These are phyloP conservation scores for Peromyscus melanophrys DNA, from an alignment of 2,797 vertebrate species.

Conservation along the genomic window DNA sequence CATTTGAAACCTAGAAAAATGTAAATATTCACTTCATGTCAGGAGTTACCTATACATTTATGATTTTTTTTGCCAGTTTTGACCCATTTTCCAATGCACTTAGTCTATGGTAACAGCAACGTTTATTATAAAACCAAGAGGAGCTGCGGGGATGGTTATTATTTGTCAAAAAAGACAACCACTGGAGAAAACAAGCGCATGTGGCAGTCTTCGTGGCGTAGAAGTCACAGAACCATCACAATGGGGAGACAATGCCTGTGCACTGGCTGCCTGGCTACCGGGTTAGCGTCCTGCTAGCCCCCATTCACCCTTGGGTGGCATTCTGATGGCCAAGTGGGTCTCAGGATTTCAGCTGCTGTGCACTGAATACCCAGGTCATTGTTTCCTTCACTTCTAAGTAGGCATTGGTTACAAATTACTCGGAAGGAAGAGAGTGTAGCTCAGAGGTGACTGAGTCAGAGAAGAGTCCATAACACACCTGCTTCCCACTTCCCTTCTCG, in stretches of 20 bases:
- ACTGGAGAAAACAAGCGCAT: neutral
- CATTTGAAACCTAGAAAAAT: neutral
- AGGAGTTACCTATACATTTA: neutral
- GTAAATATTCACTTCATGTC: neutral
- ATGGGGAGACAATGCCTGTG: neutral
- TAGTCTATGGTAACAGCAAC: neutral
- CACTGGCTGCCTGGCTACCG: neutral
- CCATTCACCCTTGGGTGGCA: neutral
- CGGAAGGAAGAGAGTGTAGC: neutral
- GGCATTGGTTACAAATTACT: conserved; percentile 11
- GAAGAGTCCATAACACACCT: neutral
- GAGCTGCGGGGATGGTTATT: neutral
- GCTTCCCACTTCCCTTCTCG: neutral
- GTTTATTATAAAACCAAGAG: neutral
- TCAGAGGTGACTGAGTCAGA: conserved; percentile 25
- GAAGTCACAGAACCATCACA: neutral
- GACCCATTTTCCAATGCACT: neutral
- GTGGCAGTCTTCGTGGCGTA: neutral
- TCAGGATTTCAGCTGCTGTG: neutral
- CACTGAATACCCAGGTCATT: neutral
- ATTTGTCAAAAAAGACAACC: neutral
- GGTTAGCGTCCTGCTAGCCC: neutral
- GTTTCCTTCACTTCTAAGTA: conserved; percentile 25
- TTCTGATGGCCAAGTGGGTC: neutral
- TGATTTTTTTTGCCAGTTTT: neutral